Evolutionary conservation across 2,888 invertebrate genomes (phyloP).

Genomic region (Drosophila sordidapex): DNA sequence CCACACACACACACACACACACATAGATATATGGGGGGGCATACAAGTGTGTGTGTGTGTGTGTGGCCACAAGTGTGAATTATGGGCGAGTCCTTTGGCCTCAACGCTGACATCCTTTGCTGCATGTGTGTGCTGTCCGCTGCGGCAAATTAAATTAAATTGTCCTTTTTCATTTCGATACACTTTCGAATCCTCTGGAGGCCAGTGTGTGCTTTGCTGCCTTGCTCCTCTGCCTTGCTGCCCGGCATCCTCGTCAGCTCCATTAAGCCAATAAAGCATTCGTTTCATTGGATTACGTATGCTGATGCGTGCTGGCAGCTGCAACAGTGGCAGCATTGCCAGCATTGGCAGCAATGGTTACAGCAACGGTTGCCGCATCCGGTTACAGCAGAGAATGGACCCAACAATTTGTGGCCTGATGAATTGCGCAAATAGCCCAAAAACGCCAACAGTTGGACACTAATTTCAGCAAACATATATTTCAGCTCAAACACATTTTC

Average conservation of each 20-base stretch:
- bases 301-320: constrained; percentile 57
- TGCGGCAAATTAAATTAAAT: constrained; percentile 83
- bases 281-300: constrained; percentile 81
- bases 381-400: constrained; percentile 59
- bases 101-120: constrained; percentile 53
- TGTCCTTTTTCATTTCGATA: constrained; percentile 82
- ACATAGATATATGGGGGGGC: neutral
- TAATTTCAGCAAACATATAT: constrained; percentile 57
- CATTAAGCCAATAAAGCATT: constrained; percentile 81
- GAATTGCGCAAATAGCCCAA: constrained; percentile 69
- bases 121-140: constrained; percentile 31
- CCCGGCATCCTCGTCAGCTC: constrained; percentile 67
- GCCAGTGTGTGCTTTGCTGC: neutral
- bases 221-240: constrained; percentile 3
- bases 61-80: constrained; percentile 75
- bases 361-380: constrained; percentile 47
- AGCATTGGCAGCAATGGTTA: neutral
- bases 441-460: constrained; percentile 30
- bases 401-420: constrained; percentile 70
- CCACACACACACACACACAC: neutral
- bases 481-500: constrained; percentile 16
- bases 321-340: neutral
- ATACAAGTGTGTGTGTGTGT: constrained; percentile 34
- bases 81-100: constrained; percentile 56
- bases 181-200: constrained; percentile 70